Percentiles rank a stretch among this genome's conserved stretches.
Evolutionary conservation across 2,113 vertebrate genomes (phyloP).

Genomic region (Apus apus): DNA sequence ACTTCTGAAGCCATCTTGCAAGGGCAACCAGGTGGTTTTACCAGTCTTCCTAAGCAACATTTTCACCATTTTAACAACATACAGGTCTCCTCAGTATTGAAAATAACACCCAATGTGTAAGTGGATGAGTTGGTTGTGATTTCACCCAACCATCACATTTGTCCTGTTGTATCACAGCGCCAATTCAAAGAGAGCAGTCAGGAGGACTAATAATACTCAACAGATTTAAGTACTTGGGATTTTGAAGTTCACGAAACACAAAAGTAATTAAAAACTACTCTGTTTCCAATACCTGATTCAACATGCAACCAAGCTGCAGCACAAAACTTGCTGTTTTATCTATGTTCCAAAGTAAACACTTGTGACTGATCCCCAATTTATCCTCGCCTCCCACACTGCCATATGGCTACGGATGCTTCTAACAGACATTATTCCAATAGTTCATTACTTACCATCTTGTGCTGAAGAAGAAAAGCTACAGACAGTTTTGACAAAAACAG

Average conservation of each 20-base stretch:
- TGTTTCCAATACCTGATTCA: constrained; percentile 40
- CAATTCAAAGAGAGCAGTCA: not conserved
- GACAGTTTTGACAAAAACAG: constrained; percentile 68
- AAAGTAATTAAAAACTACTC: constrained; percentile 28
- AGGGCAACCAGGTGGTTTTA: not conserved
- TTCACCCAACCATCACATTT: not conserved
- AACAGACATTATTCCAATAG: constrained; percentile 59
- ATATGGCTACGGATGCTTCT: constrained; percentile 62
- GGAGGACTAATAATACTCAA: not conserved
- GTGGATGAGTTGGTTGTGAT: not conserved
- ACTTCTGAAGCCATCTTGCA: not conserved
- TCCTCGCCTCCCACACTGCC: constrained; percentile 63
- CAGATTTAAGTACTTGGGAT: not conserved
- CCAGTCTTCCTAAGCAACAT: not conserved
- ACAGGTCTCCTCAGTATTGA: not conserved
- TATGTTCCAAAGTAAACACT: constrained; percentile 62
- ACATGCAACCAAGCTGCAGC: not conserved
- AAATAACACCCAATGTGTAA: rapidly evolving
- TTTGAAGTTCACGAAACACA: constrained; percentile 37
- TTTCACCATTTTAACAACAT: not conserved
- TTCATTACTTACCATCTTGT: constrained; percentile 67
- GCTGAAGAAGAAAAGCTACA: constrained; percentile 39
- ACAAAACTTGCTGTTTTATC: constrained; percentile 46
- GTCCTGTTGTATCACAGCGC: rapidly evolving
- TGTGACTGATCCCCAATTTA: constrained; percentile 64